Evolutionary conservation across 2,888 invertebrate genomes (phyloP), one percentile per base, ranked within the genome.

Genomic region (Sphaerophoria rueppellii): DNA sequence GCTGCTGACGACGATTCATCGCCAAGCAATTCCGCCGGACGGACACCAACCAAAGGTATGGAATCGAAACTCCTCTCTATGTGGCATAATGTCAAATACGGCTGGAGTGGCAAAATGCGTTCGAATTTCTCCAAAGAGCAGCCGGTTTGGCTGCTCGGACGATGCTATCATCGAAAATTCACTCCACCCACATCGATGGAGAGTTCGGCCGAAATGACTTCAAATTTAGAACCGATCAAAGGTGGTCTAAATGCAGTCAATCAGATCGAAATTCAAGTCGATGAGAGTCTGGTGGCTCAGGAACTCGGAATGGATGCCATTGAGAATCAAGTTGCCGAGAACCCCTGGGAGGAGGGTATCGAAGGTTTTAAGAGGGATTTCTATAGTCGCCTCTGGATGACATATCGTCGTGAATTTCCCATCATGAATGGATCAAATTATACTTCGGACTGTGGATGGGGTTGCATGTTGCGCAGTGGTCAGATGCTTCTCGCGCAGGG

Each of bases 361-460:
- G 96, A 97, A 89, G 95, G 95, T 37, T 97, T 98, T 90, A 95
- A 96, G 89, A 94, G 94, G 67, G 98, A 98, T 90, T 98, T 97
- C 89, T 93, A 94, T 7, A 97, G 96, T 88, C 94, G 95, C 88
- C 91, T 98, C 63, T 98, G 97, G 98, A 94, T 97, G 92, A 97
- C 97, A 2, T 97, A 97, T 90, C 93, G 97, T 77, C 93, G 96
- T 88, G 97, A 97, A 92, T 98, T 98, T 91, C 96, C 96, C 6
- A 94, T 94, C 7, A 93, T 98, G 91, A 94, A 95, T 89, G 96
- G 96, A 24, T 96, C 97, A 1, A 94, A 91, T 82, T 95, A 96
- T 88, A 97, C 96, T 1, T 95, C 97, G 4, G 98, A 98, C 91
- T 97, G 97, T 91, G 98, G 98, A 4, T 98, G 98, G 98, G 98